Evolutionary conservation across 2,113 vertebrate species (phyloP).

Genomic region (Garra rufa): DNA sequence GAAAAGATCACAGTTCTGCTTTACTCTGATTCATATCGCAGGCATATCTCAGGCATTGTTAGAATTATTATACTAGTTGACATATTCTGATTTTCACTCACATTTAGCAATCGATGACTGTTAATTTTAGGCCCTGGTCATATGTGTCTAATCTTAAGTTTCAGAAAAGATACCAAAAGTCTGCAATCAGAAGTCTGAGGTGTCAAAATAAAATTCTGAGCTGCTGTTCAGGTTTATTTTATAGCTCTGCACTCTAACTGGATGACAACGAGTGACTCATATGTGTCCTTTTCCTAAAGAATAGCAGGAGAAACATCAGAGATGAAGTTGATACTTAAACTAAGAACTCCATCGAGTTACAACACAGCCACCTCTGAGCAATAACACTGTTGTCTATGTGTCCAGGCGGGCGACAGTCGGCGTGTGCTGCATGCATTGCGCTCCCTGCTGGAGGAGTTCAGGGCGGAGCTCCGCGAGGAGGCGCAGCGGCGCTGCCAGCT

Average conservation of each 20-base stretch:
- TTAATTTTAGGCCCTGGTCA: too few species aligned
- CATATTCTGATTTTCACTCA: neutral
- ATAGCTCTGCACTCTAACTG: neutral
- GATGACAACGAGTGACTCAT: neutral
- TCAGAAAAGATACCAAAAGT: too few species aligned
- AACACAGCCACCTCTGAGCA: too few species aligned
- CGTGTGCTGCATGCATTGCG: conserved; percentile 85
- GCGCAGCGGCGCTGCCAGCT: conserved; percentile 81
- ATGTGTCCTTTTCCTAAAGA: neutral
- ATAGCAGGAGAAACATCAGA: neutral
- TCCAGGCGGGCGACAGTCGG: conserved; percentile 85
- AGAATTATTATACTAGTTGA: neutral
- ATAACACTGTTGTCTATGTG: neutral
- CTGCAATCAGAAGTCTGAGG: too few species aligned
- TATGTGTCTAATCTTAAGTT: too few species aligned
- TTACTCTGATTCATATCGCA: neutral
- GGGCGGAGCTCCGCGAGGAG: conserved; percentile 85
- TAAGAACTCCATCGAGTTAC: neutral
- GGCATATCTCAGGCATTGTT: neutral
- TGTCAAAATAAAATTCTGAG: too few species aligned
- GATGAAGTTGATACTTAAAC: neutral
- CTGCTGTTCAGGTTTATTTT: neutral
- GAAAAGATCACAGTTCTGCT: neutral
- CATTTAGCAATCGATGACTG: neutral
- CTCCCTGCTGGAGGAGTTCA: conserved; percentile 89